phyloP scores from a whole-genome alignment of 2,888 invertebrate species.

The Cosmopolites sordidus region DNA sequence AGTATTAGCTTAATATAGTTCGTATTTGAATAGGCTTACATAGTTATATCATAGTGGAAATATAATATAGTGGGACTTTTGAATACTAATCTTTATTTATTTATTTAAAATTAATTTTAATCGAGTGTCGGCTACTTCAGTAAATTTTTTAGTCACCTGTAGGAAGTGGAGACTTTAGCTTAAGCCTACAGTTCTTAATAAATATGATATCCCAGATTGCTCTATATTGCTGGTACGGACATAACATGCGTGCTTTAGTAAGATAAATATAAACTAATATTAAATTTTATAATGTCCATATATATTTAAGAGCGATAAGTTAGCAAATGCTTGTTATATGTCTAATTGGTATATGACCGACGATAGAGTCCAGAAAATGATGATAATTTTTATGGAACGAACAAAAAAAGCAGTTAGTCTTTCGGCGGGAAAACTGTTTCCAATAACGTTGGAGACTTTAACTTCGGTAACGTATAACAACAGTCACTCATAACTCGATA shows the following conservation, averaged over 20 bases:
- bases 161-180: slow-evolving; percentile 3
- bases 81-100: too few species aligned
- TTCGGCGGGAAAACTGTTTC: slow-evolving; percentile 34
- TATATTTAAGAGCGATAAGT: slow-evolving; percentile 30
- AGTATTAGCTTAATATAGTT: too few species aligned
- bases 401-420: slow-evolving; percentile 32
- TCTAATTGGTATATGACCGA: slow-evolving; percentile 32
- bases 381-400: slow-evolving; percentile 36
- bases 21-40: too few species aligned
- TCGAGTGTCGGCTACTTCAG: too few species aligned
- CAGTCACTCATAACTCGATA: too few species aligned
- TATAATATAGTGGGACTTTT: too few species aligned
- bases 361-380: slow-evolving; percentile 23
- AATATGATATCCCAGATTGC: slow-evolving; percentile 12
- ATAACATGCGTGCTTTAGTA: slow-evolving; percentile 9
- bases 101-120: too few species aligned
- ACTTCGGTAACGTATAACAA: slow-evolving; percentile 27
- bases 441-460: slow-evolving; percentile 30
- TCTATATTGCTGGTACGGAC: slow-evolving; percentile 14
- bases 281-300: background rate
- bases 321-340: slow-evolving; percentile 33
- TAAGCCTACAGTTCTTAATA: slow-evolving; percentile 2
- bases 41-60: too few species aligned
- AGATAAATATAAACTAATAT: background rate
- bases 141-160: slow-evolving; percentile 10